phyloP scores from a whole-genome alignment of 2,888 invertebrate genomes.

The Agriotes lineatus region DNA sequence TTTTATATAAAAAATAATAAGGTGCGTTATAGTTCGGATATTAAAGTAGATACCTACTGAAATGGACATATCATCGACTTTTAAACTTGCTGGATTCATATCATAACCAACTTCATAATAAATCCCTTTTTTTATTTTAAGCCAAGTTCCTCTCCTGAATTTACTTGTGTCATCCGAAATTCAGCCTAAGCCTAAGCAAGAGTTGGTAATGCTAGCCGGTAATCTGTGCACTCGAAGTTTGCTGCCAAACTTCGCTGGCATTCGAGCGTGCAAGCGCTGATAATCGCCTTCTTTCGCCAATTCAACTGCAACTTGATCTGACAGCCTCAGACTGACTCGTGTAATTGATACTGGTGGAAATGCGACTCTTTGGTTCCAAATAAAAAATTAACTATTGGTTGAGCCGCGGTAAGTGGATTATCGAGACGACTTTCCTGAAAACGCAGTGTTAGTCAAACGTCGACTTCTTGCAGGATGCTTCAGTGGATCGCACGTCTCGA shows the following conservation, averaged over 20 bases:
- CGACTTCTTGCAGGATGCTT: too few relatives aligned
- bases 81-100: too few relatives aligned
- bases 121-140: too few relatives aligned
- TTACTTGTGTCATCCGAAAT: constrained; percentile 26
- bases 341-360: constrained; percentile 8
- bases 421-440: too few relatives aligned
- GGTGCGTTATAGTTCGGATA: too few relatives aligned
- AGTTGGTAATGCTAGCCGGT: constrained; percentile 29
- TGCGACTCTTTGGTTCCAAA: constrained; percentile 1
- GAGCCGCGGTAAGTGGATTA: neutral
- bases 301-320: constrained; percentile 6
- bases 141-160: constrained; percentile 7
- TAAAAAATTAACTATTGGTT: neutral
- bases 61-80: too few relatives aligned
- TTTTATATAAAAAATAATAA: too few relatives aligned
- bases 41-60: too few relatives aligned
- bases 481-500: too few relatives aligned
- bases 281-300: constrained; percentile 20
- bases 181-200: constrained; percentile 23
- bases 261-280: constrained; percentile 8
- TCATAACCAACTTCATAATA: too few relatives aligned
- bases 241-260: constrained; percentile 22
- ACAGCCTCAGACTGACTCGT: constrained; percentile 3
- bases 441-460: too few relatives aligned
- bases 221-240: constrained; percentile 18